phyloP scores from a whole-genome alignment of 1,140 invertebrate species.

The Cyphomyrmex costatus region DNA sequence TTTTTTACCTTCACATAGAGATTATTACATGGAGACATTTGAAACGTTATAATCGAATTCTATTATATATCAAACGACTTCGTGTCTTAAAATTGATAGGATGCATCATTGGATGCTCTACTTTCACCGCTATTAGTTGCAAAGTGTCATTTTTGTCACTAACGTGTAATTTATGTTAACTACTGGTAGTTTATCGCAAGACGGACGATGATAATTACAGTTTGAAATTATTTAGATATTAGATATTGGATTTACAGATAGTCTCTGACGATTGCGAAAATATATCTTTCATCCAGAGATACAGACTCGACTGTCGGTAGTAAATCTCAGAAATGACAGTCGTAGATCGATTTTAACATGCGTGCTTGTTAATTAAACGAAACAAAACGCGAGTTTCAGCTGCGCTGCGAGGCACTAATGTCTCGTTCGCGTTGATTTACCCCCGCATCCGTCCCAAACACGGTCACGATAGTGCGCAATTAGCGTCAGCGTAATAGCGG shows the following conservation, averaged over 20 bases:
- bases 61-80: neutral
- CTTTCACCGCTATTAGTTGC: slow-evolving; percentile 29
- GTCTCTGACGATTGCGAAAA: slow-evolving; percentile 16
- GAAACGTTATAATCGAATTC: slow-evolving; percentile 1
- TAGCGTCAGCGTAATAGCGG: slow-evolving; percentile 55
- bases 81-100: neutral
- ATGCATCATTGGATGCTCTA: neutral
- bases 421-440: slow-evolving; percentile 10
- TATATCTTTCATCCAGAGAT: slow-evolving; percentile 20
- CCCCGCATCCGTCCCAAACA: slow-evolving; percentile 29
- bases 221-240: slow-evolving; percentile 29
- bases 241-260: slow-evolving; percentile 33
- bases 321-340: neutral
- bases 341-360: neutral
- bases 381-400: slow-evolving; percentile 25
- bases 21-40: neutral
- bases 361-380: slow-evolving; percentile 20
- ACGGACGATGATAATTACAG: slow-evolving; percentile 9
- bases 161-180: slow-evolving; percentile 10
- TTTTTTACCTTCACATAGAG: neutral
- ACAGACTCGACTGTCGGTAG: neutral
- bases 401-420: neutral
- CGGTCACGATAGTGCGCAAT: slow-evolving; percentile 49
- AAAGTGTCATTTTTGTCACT: neutral
- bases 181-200: neutral